These are phyloP conservation scores for Centropristis striata DNA, from an alignment of 2,113 vertebrate species.

Conservation along the genomic window DNA sequence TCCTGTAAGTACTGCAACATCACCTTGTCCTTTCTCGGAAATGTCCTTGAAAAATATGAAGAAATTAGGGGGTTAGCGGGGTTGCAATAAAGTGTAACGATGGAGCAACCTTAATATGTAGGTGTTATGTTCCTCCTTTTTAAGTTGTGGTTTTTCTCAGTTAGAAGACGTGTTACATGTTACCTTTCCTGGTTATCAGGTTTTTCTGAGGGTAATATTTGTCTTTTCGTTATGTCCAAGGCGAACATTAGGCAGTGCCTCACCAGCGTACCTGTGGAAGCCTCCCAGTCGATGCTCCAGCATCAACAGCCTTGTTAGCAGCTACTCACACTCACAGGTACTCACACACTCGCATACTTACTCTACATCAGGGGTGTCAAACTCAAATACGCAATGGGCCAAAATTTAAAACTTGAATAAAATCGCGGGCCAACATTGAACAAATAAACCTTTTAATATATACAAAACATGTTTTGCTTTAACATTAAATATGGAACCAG, in stretches of 20 bases:
- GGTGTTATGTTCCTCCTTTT: not conserved
- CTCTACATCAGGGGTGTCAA: too few species aligned
- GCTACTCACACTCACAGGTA: slow-evolving; percentile 83
- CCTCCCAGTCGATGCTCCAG: slow-evolving; percentile 96
- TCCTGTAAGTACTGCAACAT: not conserved
- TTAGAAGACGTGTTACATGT: not conserved
- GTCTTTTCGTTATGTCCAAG: slow-evolving; percentile 74
- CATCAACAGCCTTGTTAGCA: slow-evolving; percentile 93
- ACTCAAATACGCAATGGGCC: too few species aligned
- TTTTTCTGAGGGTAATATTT: slow-evolving; percentile 10
- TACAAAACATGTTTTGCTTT: too few species aligned
- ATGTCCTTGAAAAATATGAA: not conserved
- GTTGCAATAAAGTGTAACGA: not conserved
- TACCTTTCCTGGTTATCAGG: not conserved
- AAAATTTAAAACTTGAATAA: too few species aligned
- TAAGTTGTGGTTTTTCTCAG: not conserved
- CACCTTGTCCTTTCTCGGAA: not conserved
- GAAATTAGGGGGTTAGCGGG: not conserved
- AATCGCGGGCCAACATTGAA: too few species aligned
- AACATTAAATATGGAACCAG: too few species aligned
- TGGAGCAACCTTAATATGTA: too few species aligned
- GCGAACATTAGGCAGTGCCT: slow-evolving; percentile 87
- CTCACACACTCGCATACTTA: not conserved
- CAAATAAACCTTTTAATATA: too few species aligned
- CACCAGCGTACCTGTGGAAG: slow-evolving; percentile 89